A percentile compares a stretch with the other conserved stretches of the same genome.
Conservation (phyloP, 2,888 invertebrate genomes). For the Lithophane ornitopus region DNA sequence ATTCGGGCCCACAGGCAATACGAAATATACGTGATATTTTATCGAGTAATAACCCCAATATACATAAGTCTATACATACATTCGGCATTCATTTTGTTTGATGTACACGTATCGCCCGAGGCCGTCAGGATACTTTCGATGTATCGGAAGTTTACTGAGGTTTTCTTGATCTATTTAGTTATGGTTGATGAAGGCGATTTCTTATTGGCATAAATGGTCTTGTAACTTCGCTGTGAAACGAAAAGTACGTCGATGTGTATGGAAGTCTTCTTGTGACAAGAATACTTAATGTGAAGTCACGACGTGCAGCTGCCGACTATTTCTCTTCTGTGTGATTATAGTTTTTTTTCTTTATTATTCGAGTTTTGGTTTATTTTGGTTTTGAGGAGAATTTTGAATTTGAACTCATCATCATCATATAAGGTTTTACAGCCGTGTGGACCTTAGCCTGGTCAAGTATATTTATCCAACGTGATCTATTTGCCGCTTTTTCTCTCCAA, state of each 20-base stretch:
- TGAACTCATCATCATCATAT: too few species aligned
- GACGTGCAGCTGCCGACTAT: too few species aligned
- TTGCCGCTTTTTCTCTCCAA: too few species aligned
- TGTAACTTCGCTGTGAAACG: not conserved
- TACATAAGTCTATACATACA: conserved; percentile 20
- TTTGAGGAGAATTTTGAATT: too few species aligned
- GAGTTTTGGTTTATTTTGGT: too few species aligned
- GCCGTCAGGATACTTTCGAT: conserved; percentile 15
- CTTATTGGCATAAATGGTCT: not conserved
- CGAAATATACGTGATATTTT: conserved; percentile 52
- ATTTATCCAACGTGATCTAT: too few species aligned
- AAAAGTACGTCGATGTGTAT: not conserved
- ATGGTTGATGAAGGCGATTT: conserved; percentile 4
- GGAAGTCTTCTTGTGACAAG: too few species aligned
- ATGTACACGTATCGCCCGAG: conserved; percentile 38
- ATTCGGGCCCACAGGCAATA: conserved; percentile 43
- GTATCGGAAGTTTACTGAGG: conserved; percentile 16
- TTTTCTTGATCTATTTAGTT: conserved; percentile 20
- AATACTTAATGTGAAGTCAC: too few species aligned
- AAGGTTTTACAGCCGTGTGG: too few species aligned
- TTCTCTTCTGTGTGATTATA: too few species aligned
- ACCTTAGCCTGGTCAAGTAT: too few species aligned
- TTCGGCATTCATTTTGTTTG: conserved; percentile 51
- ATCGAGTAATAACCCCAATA: conserved; percentile 46
- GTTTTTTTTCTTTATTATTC: too few species aligned